Evolutionary conservation across 1,140 invertebrate species (phyloP), one percentile per base, ranked within the genome.

Genomic region (Trichonephila clavata): DNA sequence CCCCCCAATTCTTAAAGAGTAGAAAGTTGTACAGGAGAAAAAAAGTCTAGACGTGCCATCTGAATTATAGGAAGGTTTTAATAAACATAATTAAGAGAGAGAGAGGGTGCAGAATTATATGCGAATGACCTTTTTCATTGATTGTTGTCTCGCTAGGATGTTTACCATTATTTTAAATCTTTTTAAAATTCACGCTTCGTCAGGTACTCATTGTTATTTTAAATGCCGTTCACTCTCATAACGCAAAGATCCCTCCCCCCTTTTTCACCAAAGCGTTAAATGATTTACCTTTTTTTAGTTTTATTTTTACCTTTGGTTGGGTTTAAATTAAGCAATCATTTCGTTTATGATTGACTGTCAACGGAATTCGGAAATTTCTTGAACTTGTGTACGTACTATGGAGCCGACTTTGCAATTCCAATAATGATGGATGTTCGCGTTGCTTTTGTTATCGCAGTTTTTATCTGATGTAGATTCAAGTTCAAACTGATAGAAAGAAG

Each of bases 181-280:
- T 83, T 83, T 83, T 83, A 83, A 83, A 83, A 83, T 83, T 24
- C 80, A 83, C 80, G 80, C 80, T 43, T 83, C 80, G 80, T 50
- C 39, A 50, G 8, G 2, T 39, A 39, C 39, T 83, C 80, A 83
- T 83, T 83, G 80, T 83, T 83, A 39, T 39, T 39, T 39, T 39
- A 39, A 39, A 39, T 39, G 32, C 32, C 32, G 32, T 39, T 71
- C 68, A 14, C 27, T 20, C 80, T 50, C 80, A 10, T 43, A 13
- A 81, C 6, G 7, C 2, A 18, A 43, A 7, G 21, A 39, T 39
- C 32, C 32, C 32, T 39, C 32, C 32, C 24, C 16, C 39, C 43
- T n/a, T 27, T 20, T 21, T 83, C 80, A 83, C 39, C 20, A n/a
- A n/a, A 50, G n/a, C n/a, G 80, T 83, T 83, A 24, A 71, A 43